phyloP scores from a whole-genome alignment of 2,113 vertebrate species.

The Peromyscus polionotus region DNA sequence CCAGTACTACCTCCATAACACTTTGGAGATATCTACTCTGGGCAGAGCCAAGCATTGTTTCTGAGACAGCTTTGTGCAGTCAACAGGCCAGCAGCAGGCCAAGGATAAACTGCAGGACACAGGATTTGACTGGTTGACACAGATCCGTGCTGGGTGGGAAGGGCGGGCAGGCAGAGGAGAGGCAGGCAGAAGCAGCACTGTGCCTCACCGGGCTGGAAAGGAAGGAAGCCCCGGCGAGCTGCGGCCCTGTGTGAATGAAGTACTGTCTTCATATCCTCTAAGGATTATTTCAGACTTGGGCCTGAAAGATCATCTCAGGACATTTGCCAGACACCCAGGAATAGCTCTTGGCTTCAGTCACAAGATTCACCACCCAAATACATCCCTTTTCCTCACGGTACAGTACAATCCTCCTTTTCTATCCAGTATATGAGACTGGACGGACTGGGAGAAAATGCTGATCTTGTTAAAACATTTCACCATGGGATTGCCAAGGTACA shows the following conservation, averaged over 20 bases:
- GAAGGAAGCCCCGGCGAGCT: slow-evolving; percentile 45
- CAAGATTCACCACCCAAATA: slow-evolving; percentile 80
- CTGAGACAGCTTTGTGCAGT: not conserved
- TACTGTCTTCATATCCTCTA: slow-evolving; percentile 80
- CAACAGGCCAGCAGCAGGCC: slow-evolving; percentile 3
- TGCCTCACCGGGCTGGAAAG: not conserved
- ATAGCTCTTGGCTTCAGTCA: slow-evolving; percentile 88
- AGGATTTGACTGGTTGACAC: slow-evolving; percentile 18
- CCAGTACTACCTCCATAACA: slow-evolving; percentile 60
- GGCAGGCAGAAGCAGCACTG: fast-evolving
- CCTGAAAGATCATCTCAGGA: slow-evolving; percentile 84
- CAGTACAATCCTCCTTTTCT: slow-evolving; percentile 42
- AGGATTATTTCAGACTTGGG: slow-evolving; percentile 83
- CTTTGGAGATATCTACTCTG: not conserved
- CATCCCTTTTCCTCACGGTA: slow-evolving; percentile 43
- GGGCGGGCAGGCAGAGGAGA: not conserved
- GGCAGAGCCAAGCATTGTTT: slow-evolving; percentile 23
- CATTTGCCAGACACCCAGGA: slow-evolving; percentile 87
- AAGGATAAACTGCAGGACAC: not conserved
- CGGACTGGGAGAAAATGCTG: slow-evolving; percentile 34
- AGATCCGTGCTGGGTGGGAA: not conserved
- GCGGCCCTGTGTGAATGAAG: slow-evolving; percentile 70
- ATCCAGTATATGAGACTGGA: not conserved
- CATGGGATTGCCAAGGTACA: not conserved
- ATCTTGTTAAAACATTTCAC: not conserved